Percentiles rank a stretch among this genome's conserved stretches.
Conservation (phyloP, 2,888 invertebrate genomes). For the Vannuccia rotundouncinata region DNA sequence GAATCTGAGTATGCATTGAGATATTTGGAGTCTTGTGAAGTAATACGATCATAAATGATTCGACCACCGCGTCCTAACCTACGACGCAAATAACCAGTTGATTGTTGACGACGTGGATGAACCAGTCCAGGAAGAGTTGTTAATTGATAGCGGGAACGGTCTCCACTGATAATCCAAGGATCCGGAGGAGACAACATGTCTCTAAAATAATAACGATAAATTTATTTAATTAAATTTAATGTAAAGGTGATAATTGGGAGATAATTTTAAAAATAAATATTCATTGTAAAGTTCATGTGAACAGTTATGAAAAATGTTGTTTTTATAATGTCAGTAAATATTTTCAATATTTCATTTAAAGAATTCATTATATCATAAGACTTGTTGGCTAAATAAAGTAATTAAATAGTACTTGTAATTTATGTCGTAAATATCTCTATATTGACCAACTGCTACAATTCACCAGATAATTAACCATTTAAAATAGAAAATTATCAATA, state of each 20-base stretch:
- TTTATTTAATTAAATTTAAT: not conserved
- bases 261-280: not conserved
- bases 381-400: no score
- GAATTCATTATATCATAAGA: no score
- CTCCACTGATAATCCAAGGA: not conserved
- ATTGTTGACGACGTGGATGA: conserved; percentile 4
- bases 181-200: not conserved
- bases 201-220: not conserved
- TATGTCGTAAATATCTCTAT: no score
- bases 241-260: not conserved
- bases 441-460: no score
- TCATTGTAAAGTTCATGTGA: no score
- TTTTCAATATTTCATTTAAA: no score
- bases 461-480: no score
- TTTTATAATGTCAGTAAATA: no score
- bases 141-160: not conserved
- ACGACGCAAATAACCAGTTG: conserved; percentile 29
- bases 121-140: not conserved
- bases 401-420: no score
- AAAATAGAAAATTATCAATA: no score
- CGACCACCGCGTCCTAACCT: conserved; percentile 30
- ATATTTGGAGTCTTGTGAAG: not conserved
- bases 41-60: conserved; percentile 22
- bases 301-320: no score
- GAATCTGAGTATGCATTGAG: not conserved